Evolutionary conservation across 1,140 invertebrate species (phyloP).

Genomic region (Drosophila nebulosa): DNA sequence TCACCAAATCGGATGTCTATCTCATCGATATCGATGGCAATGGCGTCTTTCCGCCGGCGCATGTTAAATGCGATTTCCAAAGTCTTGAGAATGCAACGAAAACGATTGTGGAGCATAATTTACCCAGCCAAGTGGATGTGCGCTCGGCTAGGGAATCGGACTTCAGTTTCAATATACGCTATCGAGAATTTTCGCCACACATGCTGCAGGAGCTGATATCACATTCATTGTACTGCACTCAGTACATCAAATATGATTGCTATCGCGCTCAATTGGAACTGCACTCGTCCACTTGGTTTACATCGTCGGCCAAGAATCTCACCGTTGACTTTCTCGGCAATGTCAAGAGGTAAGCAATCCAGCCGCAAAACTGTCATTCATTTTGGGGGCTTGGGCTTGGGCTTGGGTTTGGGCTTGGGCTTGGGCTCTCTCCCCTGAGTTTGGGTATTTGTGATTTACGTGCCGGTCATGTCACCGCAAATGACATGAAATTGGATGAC

Average conservation of each 20-base stretch:
- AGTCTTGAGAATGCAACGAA: conserved; percentile 92
- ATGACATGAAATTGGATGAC: conserved; percentile 39
- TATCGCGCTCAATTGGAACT: conserved; percentile 92
- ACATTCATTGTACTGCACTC: conserved; percentile 93
- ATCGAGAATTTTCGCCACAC: conserved; percentile 92
- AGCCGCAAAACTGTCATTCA: conserved; percentile 17
- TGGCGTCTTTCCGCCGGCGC: conserved; percentile 92
- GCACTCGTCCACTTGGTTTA: conserved; percentile 95
- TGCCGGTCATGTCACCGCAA: conserved; percentile 45
- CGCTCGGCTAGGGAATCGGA: conserved; percentile 87
- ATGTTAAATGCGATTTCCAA: conserved; percentile 95
- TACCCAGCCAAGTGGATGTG: conserved; percentile 93
- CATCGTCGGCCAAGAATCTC: conserved; percentile 87
- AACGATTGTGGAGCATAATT: conserved; percentile 95
- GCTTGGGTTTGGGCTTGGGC: background rate
- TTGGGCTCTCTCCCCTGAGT: background rate
- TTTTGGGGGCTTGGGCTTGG: background rate
- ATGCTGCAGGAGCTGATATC: conserved; percentile 95
- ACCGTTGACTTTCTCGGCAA: conserved; percentile 92
- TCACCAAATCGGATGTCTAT: conserved; percentile 93
- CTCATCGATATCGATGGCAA: conserved; percentile 96
- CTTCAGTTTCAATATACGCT: conserved; percentile 92
- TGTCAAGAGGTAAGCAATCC: conserved; percentile 87
- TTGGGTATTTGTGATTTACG: conserved; percentile 56
- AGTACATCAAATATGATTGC: conserved; percentile 95